Base-by-base conservation (phyloP, 2,888 invertebrate genomes). In the Oscheius sp. region DNA sequence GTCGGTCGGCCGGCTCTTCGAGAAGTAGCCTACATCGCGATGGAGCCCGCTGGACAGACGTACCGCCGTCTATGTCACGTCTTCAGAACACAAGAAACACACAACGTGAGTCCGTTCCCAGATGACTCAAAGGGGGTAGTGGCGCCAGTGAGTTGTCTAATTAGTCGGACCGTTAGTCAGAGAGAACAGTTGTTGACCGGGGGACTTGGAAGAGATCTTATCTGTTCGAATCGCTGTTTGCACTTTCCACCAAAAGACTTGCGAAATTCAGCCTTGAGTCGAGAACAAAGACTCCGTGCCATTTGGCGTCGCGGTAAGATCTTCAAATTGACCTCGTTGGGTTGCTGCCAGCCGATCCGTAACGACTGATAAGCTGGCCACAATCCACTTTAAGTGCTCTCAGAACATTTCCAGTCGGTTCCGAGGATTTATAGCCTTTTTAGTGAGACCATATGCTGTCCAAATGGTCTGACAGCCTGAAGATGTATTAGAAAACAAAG, bases 61-160 rank as follows among this genome's bases (percentile, higher is more conserved):
- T 82, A 82, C 65, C 73, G 82, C 0, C 74, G 78, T 1, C 76
- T 77, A 4, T 82, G 82, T 51, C 82, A 82, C 73, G 82, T 82
- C 21, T 82, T 82, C 68, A 58, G 75, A 32, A 70, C 77, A 13
- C 53, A 70, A 10, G 76, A 79, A 29, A 53, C 32, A 21, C 60
- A 70, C 21, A 68, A 79, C 66, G 78, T 78, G n/a, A 66, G 71
- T 65, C 37, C 5, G 53, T 29, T 42, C 42, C 42, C 42, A 42
- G 42, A 42, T 21, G 53, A 53, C 13, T 55, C 21, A 55, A 21
- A 55, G 55, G 1, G 55, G 55, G 29, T 13, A 21, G 55, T 53
- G 53, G 21, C n/a, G 55, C 32, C 32, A 32, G 55, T 32, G 9
- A 3, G 7, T 21, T 21, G 55, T 32, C 55, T 29, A 42, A 42